Evolutionary conservation across 2,888 invertebrate genomes (phyloP), one percentile per base, ranked within the genome.

Genomic region (Endomychus coccineus): DNA sequence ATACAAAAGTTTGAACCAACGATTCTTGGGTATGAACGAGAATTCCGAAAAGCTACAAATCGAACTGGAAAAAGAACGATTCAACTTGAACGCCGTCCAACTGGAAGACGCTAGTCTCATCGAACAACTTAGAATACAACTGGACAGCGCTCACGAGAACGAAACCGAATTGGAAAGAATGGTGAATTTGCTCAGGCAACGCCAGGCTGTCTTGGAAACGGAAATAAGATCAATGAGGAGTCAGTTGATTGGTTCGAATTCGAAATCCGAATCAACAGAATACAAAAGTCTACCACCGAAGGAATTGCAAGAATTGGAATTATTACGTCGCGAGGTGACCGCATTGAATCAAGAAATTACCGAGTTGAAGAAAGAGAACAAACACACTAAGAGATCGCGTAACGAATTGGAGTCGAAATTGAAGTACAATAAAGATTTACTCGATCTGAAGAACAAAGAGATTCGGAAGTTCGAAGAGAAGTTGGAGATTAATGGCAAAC

Each of bases 61-160:
- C 19, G 63, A 74, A 39, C 58, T 81, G 9, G 71, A 74, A 37
- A 65, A 73, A 14, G 78, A 80, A 51, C 73, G 74, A 49, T 69
- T 73, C 27, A 70, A 71, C 23, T 70, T 75, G 0, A 71, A 73
- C 32, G 58, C 65, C 4, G 62, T 69, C 23, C 72, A 79, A 66
- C 70, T 74, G 15, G 78, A 80, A 58, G 80, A 81, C 59, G 74
- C 78, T 1, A 70, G 74, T 48, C 73, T 80, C 58, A 77, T 82
- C 44, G 71, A 77, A 51, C 75, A 78, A 36, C 67, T 82, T 49
- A 71, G 78, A 46, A 70, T 74, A 40, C 72, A 77, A 0, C 59
- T 86, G 3, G 79, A 83, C 46, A 70, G 71, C 1, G 74, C 78
- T 1, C 65, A 83, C 56, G 72, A 75, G 25, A 73, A 74, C 1